These are phyloP conservation scores for Gobio gobio DNA, from an alignment of 2,113 vertebrate species.

Conservation along the genomic window DNA sequence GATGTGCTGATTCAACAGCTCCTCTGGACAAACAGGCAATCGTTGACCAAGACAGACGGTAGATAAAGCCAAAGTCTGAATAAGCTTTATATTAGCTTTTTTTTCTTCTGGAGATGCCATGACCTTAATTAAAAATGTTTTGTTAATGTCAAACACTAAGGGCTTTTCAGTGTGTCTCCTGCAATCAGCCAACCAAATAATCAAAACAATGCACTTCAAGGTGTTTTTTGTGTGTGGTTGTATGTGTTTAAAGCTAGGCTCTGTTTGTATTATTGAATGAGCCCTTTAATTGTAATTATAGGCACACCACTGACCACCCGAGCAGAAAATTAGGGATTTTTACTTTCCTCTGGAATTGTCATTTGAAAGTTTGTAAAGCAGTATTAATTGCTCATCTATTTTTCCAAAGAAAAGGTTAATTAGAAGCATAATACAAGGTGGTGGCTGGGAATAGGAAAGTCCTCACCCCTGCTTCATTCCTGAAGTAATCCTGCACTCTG, in stretches of 20 bases:
- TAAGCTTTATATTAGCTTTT: constrained; percentile 35
- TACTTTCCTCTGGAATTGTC: constrained; percentile 60
- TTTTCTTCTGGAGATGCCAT: constrained; percentile 18
- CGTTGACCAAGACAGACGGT: not conserved
- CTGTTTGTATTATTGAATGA: constrained; percentile 62
- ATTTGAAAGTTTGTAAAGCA: constrained; percentile 64
- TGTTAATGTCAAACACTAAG: constrained; percentile 28
- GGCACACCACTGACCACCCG: constrained; percentile 55
- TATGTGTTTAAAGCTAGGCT: constrained; percentile 12
- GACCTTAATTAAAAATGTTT: constrained; percentile 40
- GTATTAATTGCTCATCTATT: constrained; percentile 63
- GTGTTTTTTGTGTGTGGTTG: not conserved
- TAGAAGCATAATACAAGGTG: constrained; percentile 51
- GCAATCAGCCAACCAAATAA: constrained; percentile 53
- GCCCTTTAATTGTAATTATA: constrained; percentile 66
- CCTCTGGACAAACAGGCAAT: not conserved
- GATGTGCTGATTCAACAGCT: not conserved
- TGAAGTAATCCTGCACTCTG: not conserved
- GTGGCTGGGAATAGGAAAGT: constrained; percentile 23
- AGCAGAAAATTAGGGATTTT: constrained; percentile 65
- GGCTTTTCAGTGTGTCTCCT: constrained; percentile 22
- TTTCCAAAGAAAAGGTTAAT: constrained; percentile 57
- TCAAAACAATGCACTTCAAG: constrained; percentile 48
- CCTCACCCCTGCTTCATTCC: not conserved
- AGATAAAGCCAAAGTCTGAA: not conserved